These are phyloP conservation scores for Dasyornis broadbenti DNA, from an alignment of 2,113 vertebrate genomes.

Conservation along the genomic window DNA sequence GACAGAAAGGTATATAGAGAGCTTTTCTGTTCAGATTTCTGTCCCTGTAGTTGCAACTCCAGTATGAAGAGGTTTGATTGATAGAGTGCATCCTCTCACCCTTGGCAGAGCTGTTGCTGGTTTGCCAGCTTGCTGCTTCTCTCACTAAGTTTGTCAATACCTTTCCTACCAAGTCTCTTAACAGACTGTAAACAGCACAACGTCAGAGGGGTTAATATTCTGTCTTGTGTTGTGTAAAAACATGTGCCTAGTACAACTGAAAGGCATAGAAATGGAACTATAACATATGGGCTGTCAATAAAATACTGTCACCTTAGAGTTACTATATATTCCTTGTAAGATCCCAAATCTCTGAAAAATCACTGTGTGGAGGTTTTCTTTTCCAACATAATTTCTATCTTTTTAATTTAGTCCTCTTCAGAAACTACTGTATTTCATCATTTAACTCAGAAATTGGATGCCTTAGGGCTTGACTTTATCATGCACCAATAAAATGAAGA, in stretches of 20 bases:
- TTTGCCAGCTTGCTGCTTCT: background rate
- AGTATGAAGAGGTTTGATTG: background rate
- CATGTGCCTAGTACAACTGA: background rate
- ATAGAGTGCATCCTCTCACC: background rate
- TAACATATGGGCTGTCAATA: background rate
- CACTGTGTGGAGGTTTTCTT: background rate
- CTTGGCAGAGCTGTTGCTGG: background rate
- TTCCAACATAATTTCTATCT: background rate
- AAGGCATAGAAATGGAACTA: background rate
- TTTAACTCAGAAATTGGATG: conserved; percentile 49
- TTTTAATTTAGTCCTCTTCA: conserved; percentile 29
- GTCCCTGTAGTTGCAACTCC: background rate
- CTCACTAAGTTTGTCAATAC: background rate
- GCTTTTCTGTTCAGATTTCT: background rate
- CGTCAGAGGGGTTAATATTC: background rate
- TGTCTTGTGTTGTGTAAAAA: background rate
- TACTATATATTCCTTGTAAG: background rate
- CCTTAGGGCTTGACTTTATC: conserved; percentile 55
- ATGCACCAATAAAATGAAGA: conserved; percentile 60
- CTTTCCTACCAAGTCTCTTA: background rate
- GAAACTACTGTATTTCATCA: conserved; percentile 46
- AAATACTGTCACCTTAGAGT: background rate
- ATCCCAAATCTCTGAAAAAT: background rate
- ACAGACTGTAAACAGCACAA: background rate
- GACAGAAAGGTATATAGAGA: background rate